Percentiles rank a stretch among this genome's conserved stretches.
Evolutionary conservation across 37 sponge, comb jelly and placozoan species (phyloP).

Genomic region (Dysidea cf. avara): DNA sequence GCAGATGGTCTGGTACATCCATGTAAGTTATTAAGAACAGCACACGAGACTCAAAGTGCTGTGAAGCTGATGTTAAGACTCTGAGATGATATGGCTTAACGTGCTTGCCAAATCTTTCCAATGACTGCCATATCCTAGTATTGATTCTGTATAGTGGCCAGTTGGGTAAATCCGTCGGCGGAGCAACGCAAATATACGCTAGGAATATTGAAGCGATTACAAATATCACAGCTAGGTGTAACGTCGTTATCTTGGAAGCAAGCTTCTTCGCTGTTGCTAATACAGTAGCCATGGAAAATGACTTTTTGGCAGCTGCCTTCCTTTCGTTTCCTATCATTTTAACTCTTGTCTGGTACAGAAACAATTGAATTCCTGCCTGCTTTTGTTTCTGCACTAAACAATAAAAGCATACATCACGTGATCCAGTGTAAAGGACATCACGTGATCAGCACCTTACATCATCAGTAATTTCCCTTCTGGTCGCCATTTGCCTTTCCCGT

Average conservation of each 20-base stretch:
- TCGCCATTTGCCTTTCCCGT: background rate
- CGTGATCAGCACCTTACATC: background rate
- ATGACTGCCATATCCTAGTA: slow-evolving; percentile 67
- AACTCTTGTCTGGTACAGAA: too few relatives aligned
- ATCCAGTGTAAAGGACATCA: too few relatives aligned
- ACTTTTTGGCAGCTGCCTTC: background rate
- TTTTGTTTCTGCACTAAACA: too few relatives aligned
- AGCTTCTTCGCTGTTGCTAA: background rate
- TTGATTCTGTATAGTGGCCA: slow-evolving; percentile 79
- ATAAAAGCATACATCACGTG: too few relatives aligned
- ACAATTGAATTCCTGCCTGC: too few relatives aligned
- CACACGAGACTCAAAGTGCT: slow-evolving; percentile 70
- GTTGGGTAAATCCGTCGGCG: slow-evolving; percentile 80
- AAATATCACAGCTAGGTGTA: slow-evolving; percentile 29
- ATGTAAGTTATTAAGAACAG: slow-evolving; percentile 60
- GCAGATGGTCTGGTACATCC: slow-evolving; percentile 57
- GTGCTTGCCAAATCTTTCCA: slow-evolving; percentile 61
- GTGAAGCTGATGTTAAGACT: slow-evolving; percentile 58
- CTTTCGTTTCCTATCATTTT: slow-evolving; percentile 26
- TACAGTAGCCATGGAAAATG: background rate
- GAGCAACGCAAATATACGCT: slow-evolving; percentile 75
- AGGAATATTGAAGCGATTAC: slow-evolving; percentile 57
- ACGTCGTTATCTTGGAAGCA: slow-evolving; percentile 2
- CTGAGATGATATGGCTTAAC: slow-evolving; percentile 77
- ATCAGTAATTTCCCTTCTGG: background rate